Evolutionary conservation across 2,888 invertebrate genomes (phyloP).

Genomic region (Yponomeuta cagnagella): DNA sequence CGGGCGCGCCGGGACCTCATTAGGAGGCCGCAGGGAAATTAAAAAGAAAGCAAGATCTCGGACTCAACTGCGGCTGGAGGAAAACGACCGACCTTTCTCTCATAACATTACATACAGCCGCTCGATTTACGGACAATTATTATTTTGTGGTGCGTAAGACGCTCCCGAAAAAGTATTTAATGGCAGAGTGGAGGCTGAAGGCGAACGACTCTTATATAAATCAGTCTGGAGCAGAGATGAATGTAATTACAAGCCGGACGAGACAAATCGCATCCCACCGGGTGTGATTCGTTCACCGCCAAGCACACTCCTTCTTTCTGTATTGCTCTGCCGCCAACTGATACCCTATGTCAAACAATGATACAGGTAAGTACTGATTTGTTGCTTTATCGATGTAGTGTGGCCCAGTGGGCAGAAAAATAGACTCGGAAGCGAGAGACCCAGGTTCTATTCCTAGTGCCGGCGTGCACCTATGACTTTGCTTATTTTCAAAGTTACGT

Average conservation of each 20-base stretch:
- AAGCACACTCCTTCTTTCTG: conserved; percentile 15
- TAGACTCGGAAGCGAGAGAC: too few species aligned
- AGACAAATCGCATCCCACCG: conserved; percentile 46
- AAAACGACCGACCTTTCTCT: conserved; percentile 68
- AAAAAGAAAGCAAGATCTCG: conserved; percentile 75
- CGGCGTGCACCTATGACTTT: too few species aligned
- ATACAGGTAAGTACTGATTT: neutral
- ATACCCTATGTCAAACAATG: neutral
- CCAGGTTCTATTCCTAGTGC: too few species aligned
- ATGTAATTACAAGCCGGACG: conserved; percentile 54
- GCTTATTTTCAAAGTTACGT: too few species aligned
- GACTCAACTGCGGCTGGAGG: conserved; percentile 70
- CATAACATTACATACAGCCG: conserved; percentile 76
- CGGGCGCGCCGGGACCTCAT: conserved; percentile 68
- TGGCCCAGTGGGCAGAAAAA: too few species aligned
- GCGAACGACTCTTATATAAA: conserved; percentile 46
- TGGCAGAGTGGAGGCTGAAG: conserved; percentile 47
- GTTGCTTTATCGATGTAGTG: neutral
- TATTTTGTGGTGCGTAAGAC: conserved; percentile 75
- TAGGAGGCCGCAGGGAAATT: conserved; percentile 76
- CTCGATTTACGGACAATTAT: conserved; percentile 75
- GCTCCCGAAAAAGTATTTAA: conserved; percentile 63
- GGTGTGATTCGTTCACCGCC: conserved; percentile 29
- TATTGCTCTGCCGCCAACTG: neutral
- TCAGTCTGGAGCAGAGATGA: conserved; percentile 59